Base-by-base conservation (phyloP, 2,797 vertebrate genomes). In the Paguma larvata region DNA sequence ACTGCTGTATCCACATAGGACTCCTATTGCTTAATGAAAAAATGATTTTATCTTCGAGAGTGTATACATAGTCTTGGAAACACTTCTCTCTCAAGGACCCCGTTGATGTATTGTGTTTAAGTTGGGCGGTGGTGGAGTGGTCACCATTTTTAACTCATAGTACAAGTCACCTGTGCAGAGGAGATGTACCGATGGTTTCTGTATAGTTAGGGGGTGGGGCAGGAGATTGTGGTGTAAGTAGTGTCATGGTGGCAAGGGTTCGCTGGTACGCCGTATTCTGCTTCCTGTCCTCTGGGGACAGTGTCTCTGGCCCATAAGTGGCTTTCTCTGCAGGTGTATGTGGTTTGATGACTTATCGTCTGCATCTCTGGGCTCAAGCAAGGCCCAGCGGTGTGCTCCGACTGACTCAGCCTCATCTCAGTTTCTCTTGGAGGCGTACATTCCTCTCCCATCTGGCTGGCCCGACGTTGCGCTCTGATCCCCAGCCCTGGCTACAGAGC, bases 111-210 rank as follows among this genome's bases (percentile, higher is more conserved):
- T 56, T 68, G 72, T 73, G 14, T 59, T 94, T 92, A 30, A 78
- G 44, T 62, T 78, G 27, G 34, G 12, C 79, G 38, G 32, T 78
- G 7, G 11, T 6, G 48, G 23, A 14, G 0, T 77, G 41, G 30
- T 68, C 89, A 84, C 62, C 63, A 16, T 62, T 92, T 97, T 41
- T 77, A 83, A 80, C 32, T 87, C 34, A 41, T 23, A 46, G 23
- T 46, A 11, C 11, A 25, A 9, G 38, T 73, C 10, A 41, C 3
- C 1, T n/a, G 6, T 72, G 30, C 48, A 48, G 34, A 70, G 32
- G 32, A 75, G 62, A n/a, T 46, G 59, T 44, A 41, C 5, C 53
- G 38, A 4, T 83, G 30, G 9, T 59, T 4, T 87, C n/a, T 41
- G 14, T 77, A 27, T 46, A 68, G 19, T 18, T 46, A 25, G 34